Evolutionary conservation across 2,888 invertebrate genomes (phyloP).

Genomic region (Muschampia plurimacula): DNA sequence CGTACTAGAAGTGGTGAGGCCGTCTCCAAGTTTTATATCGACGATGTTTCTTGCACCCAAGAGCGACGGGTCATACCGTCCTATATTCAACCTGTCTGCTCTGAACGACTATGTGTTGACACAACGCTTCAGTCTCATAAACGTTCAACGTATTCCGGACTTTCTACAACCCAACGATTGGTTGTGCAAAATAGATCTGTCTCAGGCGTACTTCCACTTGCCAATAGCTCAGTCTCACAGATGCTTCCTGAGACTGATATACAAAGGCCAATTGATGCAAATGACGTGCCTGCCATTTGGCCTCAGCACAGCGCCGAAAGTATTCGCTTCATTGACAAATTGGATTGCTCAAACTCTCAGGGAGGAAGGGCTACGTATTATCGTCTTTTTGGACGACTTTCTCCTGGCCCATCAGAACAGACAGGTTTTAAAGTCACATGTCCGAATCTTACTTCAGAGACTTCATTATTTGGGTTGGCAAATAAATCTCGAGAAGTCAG

Average conservation of each 20-base stretch:
- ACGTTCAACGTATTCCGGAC: background rate
- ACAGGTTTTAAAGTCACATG: too few relatives aligned
- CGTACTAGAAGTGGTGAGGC: constrained; percentile 18
- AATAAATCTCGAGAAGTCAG: too few relatives aligned
- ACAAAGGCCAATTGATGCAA: constrained; percentile 37
- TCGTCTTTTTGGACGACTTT: too few relatives aligned
- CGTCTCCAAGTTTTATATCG: constrained; percentile 32
- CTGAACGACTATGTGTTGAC: constrained; percentile 39
- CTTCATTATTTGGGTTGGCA: too few relatives aligned
- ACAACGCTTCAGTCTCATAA: background rate
- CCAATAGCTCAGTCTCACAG: constrained; percentile 38
- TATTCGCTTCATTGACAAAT: constrained; percentile 45
- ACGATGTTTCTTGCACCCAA: constrained; percentile 42
- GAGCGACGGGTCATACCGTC: constrained; percentile 41
- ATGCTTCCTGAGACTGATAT: constrained; percentile 43
- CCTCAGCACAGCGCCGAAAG: constrained; percentile 41
- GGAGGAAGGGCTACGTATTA: background rate
- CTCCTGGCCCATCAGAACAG: too few relatives aligned
- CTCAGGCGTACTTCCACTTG: constrained; percentile 47
- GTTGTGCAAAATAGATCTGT: constrained; percentile 45
- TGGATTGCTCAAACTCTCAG: constrained; percentile 47
- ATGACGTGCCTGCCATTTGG: constrained; percentile 47
- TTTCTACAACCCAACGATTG: constrained; percentile 37
- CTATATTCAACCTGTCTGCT: constrained; percentile 45
- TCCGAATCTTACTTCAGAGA: too few relatives aligned